These are phyloP conservation scores for Empis livida DNA, from an alignment of 2,888 invertebrate genomes.

Conservation along the genomic window DNA sequence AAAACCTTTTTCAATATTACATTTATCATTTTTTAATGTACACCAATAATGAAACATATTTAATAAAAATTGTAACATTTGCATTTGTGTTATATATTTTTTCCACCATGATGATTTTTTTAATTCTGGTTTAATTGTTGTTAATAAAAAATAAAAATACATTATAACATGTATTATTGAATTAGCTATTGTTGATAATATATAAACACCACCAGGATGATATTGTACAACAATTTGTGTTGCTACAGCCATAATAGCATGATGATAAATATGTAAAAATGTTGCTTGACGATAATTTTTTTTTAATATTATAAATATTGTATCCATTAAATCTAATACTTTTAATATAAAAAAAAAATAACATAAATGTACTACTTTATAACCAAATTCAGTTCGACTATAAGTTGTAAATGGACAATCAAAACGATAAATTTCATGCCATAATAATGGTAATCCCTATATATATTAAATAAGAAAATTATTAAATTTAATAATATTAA, in stretches of 20 bases:
- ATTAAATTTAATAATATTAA: neutral
- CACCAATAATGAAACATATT: slow-evolving; percentile 41
- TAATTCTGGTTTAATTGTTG: slow-evolving; percentile 54
- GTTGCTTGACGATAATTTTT: slow-evolving; percentile 56
- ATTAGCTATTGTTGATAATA: slow-evolving; percentile 53
- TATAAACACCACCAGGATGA: slow-evolving; percentile 50
- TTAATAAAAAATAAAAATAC: slow-evolving; percentile 69
- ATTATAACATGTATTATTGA: slow-evolving; percentile 64
- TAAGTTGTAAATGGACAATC: neutral
- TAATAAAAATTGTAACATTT: slow-evolving; percentile 56
- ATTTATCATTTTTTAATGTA: slow-evolving; percentile 38
- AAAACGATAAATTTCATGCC: neutral
- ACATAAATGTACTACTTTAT: neutral
- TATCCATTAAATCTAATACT: slow-evolving; percentile 50
- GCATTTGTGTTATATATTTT: slow-evolving; percentile 66
- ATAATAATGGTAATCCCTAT: neutral
- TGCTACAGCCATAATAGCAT: slow-evolving; percentile 46
- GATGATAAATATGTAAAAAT: slow-evolving; percentile 58
- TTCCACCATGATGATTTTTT: slow-evolving; percentile 69
- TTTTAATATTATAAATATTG: slow-evolving; percentile 54
- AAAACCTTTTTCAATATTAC: slow-evolving; percentile 44
- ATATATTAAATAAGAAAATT: neutral
- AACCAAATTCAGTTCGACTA: neutral
- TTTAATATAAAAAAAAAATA: slow-evolving; percentile 52
- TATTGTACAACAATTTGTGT: slow-evolving; percentile 47